Evolutionary conservation across 2,113 vertebrate genomes (phyloP).

Genomic region (Coryphaenoides rupestris): DNA sequence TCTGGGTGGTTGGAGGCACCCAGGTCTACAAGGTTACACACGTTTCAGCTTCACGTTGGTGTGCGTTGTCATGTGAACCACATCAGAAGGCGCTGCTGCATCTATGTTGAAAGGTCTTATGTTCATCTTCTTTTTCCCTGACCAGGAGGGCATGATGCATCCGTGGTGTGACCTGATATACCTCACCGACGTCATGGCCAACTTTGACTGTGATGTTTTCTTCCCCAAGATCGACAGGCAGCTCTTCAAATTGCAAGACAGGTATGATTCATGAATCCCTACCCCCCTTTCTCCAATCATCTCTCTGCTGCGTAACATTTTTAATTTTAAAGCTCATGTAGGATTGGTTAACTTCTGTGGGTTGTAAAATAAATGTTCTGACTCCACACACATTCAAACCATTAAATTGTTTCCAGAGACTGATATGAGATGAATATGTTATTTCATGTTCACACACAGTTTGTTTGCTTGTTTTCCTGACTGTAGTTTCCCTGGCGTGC

Average conservation of each 20-base stretch:
- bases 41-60: too few relatives aligned
- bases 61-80: neutral
- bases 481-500: slow-evolving; percentile 71
- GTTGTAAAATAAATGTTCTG: neutral
- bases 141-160: slow-evolving; percentile 68
- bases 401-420: too few relatives aligned
- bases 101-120: neutral
- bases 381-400: neutral
- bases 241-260: slow-evolving; percentile 62
- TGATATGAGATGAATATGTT: too few relatives aligned
- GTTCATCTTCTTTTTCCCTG: slow-evolving; percentile 5
- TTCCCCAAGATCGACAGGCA: slow-evolving; percentile 72
- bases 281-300: too few relatives aligned
- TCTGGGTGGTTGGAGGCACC: slow-evolving; percentile 74
- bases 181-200: slow-evolving; percentile 74
- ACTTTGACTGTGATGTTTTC: slow-evolving; percentile 76
- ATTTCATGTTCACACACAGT: neutral
- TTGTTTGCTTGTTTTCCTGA: neutral
- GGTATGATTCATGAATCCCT: slow-evolving; percentile 42
- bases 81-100: neutral
- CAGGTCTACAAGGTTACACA: slow-evolving; percentile 64
- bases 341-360: too few relatives aligned
- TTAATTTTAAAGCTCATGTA: neutral
- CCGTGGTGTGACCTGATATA: slow-evolving; percentile 77
- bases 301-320: neutral